Conservation (phyloP, 2,113 vertebrate species). For the Cephalopterus ornatus region DNA sequence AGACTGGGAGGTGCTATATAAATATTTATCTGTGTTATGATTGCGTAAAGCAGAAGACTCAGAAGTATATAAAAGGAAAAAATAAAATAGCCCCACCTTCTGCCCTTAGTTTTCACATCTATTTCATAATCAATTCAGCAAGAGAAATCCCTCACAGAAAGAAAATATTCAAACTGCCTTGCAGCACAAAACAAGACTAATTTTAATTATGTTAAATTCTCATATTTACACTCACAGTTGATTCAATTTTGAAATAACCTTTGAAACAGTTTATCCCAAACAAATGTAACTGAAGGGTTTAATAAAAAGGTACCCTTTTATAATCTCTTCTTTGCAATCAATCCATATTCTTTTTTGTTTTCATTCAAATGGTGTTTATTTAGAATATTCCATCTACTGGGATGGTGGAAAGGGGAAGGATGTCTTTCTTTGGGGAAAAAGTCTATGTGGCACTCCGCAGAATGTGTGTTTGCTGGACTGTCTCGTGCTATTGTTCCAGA, state of each 20-base stretch:
- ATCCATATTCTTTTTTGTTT: background rate
- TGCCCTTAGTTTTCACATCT: background rate
- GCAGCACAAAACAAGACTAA: background rate
- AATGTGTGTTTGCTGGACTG: background rate
- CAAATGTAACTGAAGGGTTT: background rate
- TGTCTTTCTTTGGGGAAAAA: background rate
- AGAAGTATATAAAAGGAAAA: background rate
- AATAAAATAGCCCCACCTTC: background rate
- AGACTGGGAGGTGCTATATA: conserved; percentile 32
- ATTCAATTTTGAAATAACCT: background rate
- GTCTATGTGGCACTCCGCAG: background rate
- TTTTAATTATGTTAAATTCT: background rate
- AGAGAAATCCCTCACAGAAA: conserved; percentile 1
- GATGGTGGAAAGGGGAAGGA: background rate
- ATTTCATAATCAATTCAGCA: background rate
- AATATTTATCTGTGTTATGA: conserved; percentile 38
- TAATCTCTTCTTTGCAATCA: background rate
- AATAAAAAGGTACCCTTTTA: background rate
- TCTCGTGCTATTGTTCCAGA: background rate
- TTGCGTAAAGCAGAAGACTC: conserved; percentile 15
- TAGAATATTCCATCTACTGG: background rate
- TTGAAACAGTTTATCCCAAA: background rate
- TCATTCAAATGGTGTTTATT: background rate
- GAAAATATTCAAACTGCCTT: background rate
- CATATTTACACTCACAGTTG: background rate